Percentiles rank a stretch among this genome's conserved stretches.
Conservation (phyloP, 2,888 invertebrate species). For the Mesoligia furuncula region DNA sequence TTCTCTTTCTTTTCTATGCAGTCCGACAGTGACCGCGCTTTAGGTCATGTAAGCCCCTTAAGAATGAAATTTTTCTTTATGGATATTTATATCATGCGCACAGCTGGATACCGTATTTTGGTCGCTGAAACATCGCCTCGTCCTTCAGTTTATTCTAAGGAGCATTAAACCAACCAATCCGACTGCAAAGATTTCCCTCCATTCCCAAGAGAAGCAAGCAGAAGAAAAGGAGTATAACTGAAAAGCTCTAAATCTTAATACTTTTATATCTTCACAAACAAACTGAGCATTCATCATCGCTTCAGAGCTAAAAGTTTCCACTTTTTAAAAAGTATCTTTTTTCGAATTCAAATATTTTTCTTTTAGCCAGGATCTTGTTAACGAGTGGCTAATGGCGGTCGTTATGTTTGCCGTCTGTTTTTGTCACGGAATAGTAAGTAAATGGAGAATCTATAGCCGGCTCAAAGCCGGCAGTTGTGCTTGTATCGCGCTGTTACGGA, state of each 20-base stretch:
- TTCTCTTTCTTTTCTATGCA: no score
- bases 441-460: slow-evolving; percentile 4
- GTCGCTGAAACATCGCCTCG: background rate
- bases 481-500: background rate
- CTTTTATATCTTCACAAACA: slow-evolving; percentile 38
- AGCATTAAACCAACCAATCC: slow-evolving; percentile 1
- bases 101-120: background rate
- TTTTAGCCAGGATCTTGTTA: slow-evolving; percentile 64
- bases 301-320: slow-evolving; percentile 43
- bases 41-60: no score
- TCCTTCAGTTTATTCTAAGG: background rate
- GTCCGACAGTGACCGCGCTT: no score
- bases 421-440: slow-evolving; percentile 4
- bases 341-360: slow-evolving; percentile 57
- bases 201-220: background rate
- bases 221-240: background rate
- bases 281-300: slow-evolving; percentile 43
- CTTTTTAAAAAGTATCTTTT: slow-evolving; percentile 46
- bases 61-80: background rate
- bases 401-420: slow-evolving; percentile 58
- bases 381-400: slow-evolving; percentile 73
- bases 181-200: background rate
- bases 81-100: background rate
- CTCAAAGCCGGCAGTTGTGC: background rate
- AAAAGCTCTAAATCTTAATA: slow-evolving; percentile 24